phyloP scores from a whole-genome alignment of 2,888 invertebrate species.

The Cyclophora punctaria region DNA sequence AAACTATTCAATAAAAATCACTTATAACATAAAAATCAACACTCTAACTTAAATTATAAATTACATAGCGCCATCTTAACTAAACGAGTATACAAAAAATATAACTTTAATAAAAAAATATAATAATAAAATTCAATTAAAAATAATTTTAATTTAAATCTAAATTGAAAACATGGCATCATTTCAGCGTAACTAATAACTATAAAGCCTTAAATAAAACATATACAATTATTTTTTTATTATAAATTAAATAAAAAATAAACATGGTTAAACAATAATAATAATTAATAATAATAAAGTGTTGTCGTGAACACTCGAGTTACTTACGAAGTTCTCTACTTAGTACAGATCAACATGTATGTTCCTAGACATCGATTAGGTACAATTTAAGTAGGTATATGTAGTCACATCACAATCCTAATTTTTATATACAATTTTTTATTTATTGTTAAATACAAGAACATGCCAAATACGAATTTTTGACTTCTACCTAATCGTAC shows the following conservation, averaged over 20 bases:
- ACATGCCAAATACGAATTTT: slow-evolving; percentile 66
- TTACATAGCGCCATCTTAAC: slow-evolving; percentile 55
- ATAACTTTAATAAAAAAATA: slow-evolving; percentile 68
- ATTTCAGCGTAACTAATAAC: slow-evolving; percentile 15
- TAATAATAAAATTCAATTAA: slow-evolving; percentile 56
- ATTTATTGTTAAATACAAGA: slow-evolving; percentile 40
- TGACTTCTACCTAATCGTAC: slow-evolving; percentile 58
- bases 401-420: slow-evolving; percentile 63
- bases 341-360: slow-evolving; percentile 24
- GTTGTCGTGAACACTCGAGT: slow-evolving; percentile 43
- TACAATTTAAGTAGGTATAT: slow-evolving; percentile 37
- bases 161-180: slow-evolving; percentile 72
- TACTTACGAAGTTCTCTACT: slow-evolving; percentile 19
- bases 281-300: slow-evolving; percentile 22
- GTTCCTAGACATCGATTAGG: slow-evolving; percentile 61
- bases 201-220: slow-evolving; percentile 35
- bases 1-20: slow-evolving; percentile 16
- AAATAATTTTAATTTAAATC: slow-evolving; percentile 49
- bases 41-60: slow-evolving; percentile 65
- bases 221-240: slow-evolving; percentile 24
- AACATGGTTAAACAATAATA: slow-evolving; percentile 17
- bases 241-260: slow-evolving; percentile 28
- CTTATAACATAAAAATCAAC: slow-evolving; percentile 55
- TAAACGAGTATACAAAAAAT: slow-evolving; percentile 61
- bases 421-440: slow-evolving; percentile 57